These are phyloP conservation scores for Cryptoleucopteryx plumbea DNA, from an alignment of 2,113 vertebrate species.

Conservation along the genomic window DNA sequence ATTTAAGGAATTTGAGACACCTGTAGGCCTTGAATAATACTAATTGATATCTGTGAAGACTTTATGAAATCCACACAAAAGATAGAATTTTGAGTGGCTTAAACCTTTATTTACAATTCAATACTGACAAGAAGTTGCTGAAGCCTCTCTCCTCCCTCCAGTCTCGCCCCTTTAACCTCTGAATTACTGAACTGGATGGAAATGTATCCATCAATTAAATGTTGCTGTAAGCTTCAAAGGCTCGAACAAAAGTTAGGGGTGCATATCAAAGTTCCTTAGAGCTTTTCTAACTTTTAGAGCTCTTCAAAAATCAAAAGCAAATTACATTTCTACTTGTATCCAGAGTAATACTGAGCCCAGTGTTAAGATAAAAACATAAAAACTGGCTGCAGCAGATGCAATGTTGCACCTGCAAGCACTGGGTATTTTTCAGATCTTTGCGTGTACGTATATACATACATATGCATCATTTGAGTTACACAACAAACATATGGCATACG, in stretches of 20 bases:
- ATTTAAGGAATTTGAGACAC: slow-evolving; percentile 14
- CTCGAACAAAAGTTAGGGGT: not conserved
- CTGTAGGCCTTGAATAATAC: slow-evolving; percentile 23
- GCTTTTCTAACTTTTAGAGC: not conserved
- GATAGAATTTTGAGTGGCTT: slow-evolving; percentile 37
- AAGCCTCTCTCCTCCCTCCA: not conserved
- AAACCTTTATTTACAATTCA: slow-evolving; percentile 30
- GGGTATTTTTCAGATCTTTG: not conserved
- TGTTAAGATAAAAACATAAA: not conserved
- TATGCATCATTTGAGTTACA: not conserved
- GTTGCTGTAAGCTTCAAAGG: not conserved
- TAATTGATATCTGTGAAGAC: slow-evolving; percentile 23
- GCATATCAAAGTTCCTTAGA: not conserved
- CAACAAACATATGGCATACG: not conserved
- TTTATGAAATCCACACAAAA: slow-evolving; percentile 43
- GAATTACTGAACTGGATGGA: not conserved
- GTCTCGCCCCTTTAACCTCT: not conserved
- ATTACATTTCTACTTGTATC: not conserved
- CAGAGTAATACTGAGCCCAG: not conserved
- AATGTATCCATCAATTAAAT: not conserved
- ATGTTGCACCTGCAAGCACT: not conserved
- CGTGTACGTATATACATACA: fast-evolving
- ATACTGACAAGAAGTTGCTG: not conserved
- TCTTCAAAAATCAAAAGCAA: not conserved
- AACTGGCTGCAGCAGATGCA: not conserved